phyloP scores from a whole-genome alignment of 1,140 invertebrate species.

The Goniozus legneri region DNA sequence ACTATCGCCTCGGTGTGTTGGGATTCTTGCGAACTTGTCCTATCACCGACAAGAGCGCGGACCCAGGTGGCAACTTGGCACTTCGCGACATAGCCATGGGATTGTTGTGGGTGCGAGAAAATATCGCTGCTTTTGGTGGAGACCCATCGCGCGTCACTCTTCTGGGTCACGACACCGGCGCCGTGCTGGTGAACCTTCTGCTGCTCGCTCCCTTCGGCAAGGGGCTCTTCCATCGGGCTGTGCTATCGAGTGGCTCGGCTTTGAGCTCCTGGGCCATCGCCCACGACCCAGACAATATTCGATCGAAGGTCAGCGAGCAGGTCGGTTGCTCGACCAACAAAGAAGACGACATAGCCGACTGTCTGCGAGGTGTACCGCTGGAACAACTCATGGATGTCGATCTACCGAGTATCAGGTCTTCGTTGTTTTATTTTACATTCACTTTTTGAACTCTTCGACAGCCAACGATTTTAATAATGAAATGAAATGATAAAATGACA shows the following conservation, averaged over 20 bases:
- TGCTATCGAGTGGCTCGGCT: slow-evolving; percentile 84
- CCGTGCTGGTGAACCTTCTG: slow-evolving; percentile 80
- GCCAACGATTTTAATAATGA: too few relatives aligned
- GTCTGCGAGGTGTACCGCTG: slow-evolving; percentile 60
- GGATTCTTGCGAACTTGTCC: slow-evolving; percentile 68
- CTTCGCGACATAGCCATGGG: slow-evolving; percentile 73
- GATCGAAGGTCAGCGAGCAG: slow-evolving; percentile 69
- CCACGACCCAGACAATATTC: slow-evolving; percentile 68
- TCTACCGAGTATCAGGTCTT: slow-evolving; percentile 61
- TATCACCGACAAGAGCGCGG: slow-evolving; percentile 50
- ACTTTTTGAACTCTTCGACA: neutral
- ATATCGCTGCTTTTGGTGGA: slow-evolving; percentile 77
- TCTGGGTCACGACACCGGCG: slow-evolving; percentile 84
- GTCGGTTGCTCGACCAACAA: slow-evolving; percentile 58
- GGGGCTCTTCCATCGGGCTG: slow-evolving; percentile 78
- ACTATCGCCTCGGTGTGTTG: slow-evolving; percentile 83
- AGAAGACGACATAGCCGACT: slow-evolving; percentile 56
- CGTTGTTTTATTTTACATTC: neutral
- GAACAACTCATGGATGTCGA: slow-evolving; percentile 61
- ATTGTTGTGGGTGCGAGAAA: slow-evolving; percentile 71
- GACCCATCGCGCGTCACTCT: slow-evolving; percentile 77
- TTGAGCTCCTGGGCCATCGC: slow-evolving; percentile 79
- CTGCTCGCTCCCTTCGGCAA: slow-evolving; percentile 71
- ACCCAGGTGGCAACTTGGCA: slow-evolving; percentile 64
- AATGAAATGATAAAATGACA: too few relatives aligned